Conservation (phyloP, 2,888 invertebrate genomes). For the Hypercompe scribonia region DNA sequence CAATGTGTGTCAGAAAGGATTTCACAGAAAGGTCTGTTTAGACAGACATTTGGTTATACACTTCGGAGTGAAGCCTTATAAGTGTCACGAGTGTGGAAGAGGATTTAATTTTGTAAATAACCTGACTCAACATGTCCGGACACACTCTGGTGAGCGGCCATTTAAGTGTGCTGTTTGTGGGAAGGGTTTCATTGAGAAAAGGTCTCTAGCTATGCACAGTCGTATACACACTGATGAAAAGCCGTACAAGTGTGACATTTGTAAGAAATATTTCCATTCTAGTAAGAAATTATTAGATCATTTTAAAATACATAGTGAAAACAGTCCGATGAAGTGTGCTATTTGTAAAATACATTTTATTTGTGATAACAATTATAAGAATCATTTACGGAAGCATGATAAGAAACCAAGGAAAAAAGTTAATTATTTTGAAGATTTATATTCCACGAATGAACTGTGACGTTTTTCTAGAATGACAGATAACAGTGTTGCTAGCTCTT, state of each 20-base stretch:
- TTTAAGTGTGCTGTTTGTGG: slow-evolving; percentile 1
- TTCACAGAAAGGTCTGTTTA: slow-evolving; percentile 8
- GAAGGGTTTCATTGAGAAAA: neutral
- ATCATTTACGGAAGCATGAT: slow-evolving; percentile 6
- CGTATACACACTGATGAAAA: slow-evolving; percentile 11
- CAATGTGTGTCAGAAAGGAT: slow-evolving; percentile 1
- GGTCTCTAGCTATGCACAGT: neutral
- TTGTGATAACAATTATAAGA: slow-evolving; percentile 1
- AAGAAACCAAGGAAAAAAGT: neutral
- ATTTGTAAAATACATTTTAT: slow-evolving; percentile 8
- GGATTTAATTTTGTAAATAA: neutral
- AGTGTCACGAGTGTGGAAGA: neutral
- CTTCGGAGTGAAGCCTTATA: neutral
- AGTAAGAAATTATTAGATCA: slow-evolving; percentile 2
- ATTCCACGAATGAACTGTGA: neutral
- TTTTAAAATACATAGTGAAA: slow-evolving; percentile 1
- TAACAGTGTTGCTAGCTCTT: no score
- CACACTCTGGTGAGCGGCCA: slow-evolving; percentile 2
- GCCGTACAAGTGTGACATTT: slow-evolving; percentile 15
- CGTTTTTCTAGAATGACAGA: neutral
- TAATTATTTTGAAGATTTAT: neutral
- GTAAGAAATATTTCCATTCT: slow-evolving; percentile 1
- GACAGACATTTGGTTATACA: slow-evolving; percentile 3
- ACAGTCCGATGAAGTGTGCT: neutral
- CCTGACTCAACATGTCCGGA: slow-evolving; percentile 2